A percentile compares a stretch with the other conserved stretches of the same genome.
Conservation (phyloP, 2,888 invertebrate genomes). For the Neoitamus cyanurus region DNA sequence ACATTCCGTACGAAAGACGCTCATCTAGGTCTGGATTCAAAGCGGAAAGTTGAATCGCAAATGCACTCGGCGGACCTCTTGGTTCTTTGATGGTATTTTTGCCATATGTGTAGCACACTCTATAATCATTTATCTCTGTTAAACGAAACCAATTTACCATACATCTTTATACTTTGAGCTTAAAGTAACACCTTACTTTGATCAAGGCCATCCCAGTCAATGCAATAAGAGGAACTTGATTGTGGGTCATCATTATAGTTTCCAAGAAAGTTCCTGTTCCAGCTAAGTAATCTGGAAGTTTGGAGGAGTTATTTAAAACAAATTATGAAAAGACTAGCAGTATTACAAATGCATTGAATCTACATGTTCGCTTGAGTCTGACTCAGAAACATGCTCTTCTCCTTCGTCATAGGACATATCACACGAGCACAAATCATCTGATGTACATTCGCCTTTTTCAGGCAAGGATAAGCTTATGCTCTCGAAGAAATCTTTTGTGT, state of each 20-base stretch:
- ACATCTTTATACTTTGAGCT: neutral
- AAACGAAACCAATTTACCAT: neutral
- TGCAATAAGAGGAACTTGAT: neutral
- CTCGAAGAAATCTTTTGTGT: neutral
- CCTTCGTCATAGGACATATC: too few species aligned
- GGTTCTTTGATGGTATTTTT: neutral
- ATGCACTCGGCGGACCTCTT: conserved; percentile 68
- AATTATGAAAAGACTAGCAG: too few species aligned
- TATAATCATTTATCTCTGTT: neutral
- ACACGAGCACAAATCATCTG: too few species aligned
- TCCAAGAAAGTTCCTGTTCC: neutral
- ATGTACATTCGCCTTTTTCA: too few species aligned
- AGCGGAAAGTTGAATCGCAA: conserved; percentile 73
- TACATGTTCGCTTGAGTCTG: too few species aligned
- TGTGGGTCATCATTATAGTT: fast-evolving
- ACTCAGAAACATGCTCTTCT: too few species aligned
- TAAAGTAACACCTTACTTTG: neutral
- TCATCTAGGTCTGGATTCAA: conserved; percentile 68
- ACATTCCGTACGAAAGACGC: conserved; percentile 68
- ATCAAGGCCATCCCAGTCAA: neutral
- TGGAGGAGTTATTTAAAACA: neutral
- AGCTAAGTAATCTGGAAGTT: neutral
- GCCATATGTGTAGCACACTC: neutral
- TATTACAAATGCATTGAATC: too few species aligned
- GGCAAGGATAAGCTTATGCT: too few species aligned